A percentile compares a stretch with the other conserved stretches of the same genome.
Evolutionary conservation across 1,140 invertebrate species (phyloP).

Genomic region (Drosophila pachea): DNA sequence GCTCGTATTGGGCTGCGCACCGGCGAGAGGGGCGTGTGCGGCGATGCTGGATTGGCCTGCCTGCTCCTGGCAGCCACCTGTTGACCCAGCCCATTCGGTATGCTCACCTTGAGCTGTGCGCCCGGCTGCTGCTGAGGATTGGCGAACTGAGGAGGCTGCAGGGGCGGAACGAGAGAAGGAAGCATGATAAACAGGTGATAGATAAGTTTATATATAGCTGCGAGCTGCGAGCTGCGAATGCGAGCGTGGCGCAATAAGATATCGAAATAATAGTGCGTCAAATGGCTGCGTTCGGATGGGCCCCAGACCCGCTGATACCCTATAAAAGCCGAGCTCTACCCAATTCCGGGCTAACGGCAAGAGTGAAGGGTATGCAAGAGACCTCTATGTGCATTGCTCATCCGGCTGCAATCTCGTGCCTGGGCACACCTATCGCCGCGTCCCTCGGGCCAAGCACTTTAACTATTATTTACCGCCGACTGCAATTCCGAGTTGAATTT

Average conservation of each 20-base stretch:
- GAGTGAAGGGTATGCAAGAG: no score
- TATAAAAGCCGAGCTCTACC: no score
- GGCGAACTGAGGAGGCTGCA: conserved; percentile 78
- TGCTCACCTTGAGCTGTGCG: conserved; percentile 35
- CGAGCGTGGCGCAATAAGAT: conserved; percentile 4
- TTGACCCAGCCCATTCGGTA: neutral
- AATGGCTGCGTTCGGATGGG: no score
- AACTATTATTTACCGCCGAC: neutral
- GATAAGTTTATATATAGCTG: conserved; percentile 5
- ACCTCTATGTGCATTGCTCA: no score
- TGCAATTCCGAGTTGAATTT: conserved; percentile 1
- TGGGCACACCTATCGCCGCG: no score
- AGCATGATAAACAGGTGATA: conserved; percentile 1
- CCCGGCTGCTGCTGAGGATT: conserved; percentile 52
- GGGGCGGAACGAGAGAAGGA: neutral
- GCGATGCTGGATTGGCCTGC: neutral
- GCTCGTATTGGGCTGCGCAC: conserved; percentile 61
- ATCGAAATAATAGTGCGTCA: neutral
- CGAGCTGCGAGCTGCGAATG: neutral
- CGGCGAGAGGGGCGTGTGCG: conserved; percentile 41
- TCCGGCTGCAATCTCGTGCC: no score
- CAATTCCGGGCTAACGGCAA: no score
- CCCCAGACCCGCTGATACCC: no score
- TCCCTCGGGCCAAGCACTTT: neutral
- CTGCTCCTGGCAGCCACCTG: conserved; percentile 1